Percentiles rank a stretch among this genome's conserved stretches.
Conservation (phyloP, 1,140 invertebrate genomes). For the Trypoxylus dichotomus region DNA sequence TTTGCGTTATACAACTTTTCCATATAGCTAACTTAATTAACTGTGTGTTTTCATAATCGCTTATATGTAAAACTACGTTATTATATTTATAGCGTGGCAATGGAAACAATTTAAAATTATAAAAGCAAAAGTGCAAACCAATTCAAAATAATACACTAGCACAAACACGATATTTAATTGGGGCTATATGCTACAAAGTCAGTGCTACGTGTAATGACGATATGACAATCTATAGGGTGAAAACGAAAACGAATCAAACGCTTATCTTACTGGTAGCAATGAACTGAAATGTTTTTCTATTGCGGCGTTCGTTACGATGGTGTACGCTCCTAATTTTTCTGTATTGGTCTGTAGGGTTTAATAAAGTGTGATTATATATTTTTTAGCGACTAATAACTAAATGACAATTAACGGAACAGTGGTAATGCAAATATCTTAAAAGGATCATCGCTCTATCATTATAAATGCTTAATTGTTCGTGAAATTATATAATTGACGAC, state of each 20-base stretch:
- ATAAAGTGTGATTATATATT: constrained; percentile 22
- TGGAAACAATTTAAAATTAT: not conserved
- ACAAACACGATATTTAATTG: not conserved
- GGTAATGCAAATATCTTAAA: not conserved
- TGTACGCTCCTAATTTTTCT: constrained; percentile 36
- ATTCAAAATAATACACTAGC: not conserved
- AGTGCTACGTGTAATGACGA: not conserved
- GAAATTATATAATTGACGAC: not conserved
- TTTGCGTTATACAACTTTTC: too few relatives aligned
- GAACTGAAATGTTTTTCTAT: constrained; percentile 49
- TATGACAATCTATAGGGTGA: constrained; percentile 18
- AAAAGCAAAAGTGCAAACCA: not conserved
- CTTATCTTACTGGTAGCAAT: constrained; percentile 47
- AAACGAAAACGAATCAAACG: constrained; percentile 21
- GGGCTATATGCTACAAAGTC: not conserved
- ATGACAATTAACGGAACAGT: not conserved
- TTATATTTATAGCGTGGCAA: not conserved
- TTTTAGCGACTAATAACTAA: constrained; percentile 1
- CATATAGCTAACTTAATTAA: not conserved
- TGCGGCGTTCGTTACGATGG: constrained; percentile 46
- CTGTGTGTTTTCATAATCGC: not conserved
- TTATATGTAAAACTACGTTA: not conserved
- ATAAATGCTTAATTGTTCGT: not conserved
- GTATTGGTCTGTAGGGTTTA: constrained; percentile 26
- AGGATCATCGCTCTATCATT: not conserved